Evolutionary conservation across 1,140 invertebrate genomes (phyloP).

Genomic region (Fopius arisanus): DNA sequence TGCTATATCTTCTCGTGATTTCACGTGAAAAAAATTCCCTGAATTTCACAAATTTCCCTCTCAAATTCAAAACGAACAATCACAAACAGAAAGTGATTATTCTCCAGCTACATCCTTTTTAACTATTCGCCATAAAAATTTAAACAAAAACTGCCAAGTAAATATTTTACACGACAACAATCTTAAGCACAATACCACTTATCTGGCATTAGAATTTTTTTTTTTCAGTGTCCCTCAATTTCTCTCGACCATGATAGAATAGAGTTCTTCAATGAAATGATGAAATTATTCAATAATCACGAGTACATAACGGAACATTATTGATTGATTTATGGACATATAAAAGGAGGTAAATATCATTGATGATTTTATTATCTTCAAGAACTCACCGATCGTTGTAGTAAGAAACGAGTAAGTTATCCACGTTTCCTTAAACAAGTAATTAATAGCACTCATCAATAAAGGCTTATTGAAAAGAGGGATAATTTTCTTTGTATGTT

Average conservation of each 20-base stretch:
- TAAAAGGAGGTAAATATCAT: neutral
- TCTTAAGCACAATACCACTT: too few species aligned
- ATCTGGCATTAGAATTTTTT: too few species aligned
- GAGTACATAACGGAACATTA: neutral
- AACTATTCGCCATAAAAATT: too few species aligned
- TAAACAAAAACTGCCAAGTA: too few species aligned
- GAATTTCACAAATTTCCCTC: too few species aligned
- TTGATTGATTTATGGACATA: neutral
- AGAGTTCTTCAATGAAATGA: neutral
- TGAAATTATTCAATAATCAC: neutral
- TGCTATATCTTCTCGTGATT: too few species aligned
- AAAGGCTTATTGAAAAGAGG: neutral
- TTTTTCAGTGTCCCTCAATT: neutral
- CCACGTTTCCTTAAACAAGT: neutral
- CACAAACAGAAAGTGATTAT: too few species aligned
- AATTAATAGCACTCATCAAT: neutral
- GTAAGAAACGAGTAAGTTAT: neutral
- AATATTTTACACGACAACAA: too few species aligned
- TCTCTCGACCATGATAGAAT: neutral
- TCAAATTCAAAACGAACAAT: too few species aligned
- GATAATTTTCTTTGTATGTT: neutral
- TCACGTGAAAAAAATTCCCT: too few species aligned
- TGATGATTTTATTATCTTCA: neutral
- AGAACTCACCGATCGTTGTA: neutral
- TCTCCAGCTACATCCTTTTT: too few species aligned